Evolutionary conservation across 2,113 vertebrate genomes (phyloP).

Genomic region (Tylochromis polylepis): DNA sequence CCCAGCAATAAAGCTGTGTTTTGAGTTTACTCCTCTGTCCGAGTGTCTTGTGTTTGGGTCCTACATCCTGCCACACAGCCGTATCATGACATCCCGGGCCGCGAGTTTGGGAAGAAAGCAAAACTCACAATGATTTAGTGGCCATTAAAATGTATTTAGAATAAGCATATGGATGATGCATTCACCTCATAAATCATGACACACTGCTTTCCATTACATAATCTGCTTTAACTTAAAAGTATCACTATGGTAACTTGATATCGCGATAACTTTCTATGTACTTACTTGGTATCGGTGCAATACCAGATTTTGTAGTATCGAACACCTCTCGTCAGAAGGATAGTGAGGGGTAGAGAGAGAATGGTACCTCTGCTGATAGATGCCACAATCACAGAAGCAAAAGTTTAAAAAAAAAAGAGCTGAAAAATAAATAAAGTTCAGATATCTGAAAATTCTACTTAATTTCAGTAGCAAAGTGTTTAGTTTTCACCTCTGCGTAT

Average conservation of each 20-base stretch:
- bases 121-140: not conserved
- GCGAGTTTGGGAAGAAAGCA: not conserved
- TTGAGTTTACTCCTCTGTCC: no score
- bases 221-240: not conserved
- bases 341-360: not conserved
- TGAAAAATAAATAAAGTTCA: not conserved
- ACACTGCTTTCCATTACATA: not conserved
- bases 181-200: not conserved
- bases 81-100: no score
- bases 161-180: not conserved
- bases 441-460: not conserved
- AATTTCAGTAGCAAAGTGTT: not conserved
- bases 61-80: no score
- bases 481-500: rapidly evolving
- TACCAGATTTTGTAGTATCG: not conserved
- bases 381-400: not conserved
- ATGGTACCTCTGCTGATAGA: not conserved
- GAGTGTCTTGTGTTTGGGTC: no score
- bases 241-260: not conserved
- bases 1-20: no score
- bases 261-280: not conserved
- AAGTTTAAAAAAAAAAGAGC: not conserved
- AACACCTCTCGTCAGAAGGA: not conserved
- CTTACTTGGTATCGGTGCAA: not conserved
- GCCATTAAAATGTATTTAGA: not conserved